These are phyloP conservation scores for Allygus modestus DNA, from an alignment of 2,888 invertebrate genomes.

Conservation along the genomic window DNA sequence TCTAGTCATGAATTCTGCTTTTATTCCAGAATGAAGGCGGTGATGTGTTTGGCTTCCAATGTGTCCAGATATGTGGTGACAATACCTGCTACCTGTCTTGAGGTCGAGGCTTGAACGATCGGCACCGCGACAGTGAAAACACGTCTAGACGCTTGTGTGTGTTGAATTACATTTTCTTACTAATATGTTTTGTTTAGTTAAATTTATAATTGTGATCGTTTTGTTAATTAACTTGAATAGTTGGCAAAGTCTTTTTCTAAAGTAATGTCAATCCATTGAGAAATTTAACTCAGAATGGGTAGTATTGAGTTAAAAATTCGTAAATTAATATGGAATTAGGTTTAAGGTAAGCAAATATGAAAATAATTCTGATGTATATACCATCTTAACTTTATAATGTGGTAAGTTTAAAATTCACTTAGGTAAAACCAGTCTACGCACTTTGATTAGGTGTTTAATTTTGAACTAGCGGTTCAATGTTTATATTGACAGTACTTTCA, in stretches of 20 bases:
- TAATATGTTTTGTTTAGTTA: constrained; percentile 23
- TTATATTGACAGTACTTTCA: too few relatives aligned
- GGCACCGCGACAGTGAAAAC: not conserved
- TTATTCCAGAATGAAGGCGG: not conserved
- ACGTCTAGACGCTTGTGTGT: constrained; percentile 1
- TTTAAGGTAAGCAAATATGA: too few relatives aligned
- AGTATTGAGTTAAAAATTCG: too few relatives aligned
- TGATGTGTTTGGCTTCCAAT: constrained; percentile 16
- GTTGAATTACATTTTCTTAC: not conserved
- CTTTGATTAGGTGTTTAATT: too few relatives aligned
- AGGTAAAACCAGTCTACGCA: too few relatives aligned
- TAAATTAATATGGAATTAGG: too few relatives aligned
- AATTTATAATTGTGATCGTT: constrained; percentile 17
- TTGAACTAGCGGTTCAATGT: too few relatives aligned
- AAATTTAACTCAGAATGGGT: too few relatives aligned
- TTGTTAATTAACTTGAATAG: not conserved
- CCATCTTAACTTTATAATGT: too few relatives aligned
- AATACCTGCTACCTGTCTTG: not conserved
- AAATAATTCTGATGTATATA: too few relatives aligned
- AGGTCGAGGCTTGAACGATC: not conserved
- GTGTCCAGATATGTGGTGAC: constrained; percentile 17
- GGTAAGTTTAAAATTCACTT: too few relatives aligned
- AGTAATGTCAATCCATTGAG: too few relatives aligned
- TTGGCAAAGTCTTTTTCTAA: not conserved
- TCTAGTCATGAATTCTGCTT: not conserved